A percentile compares a stretch with the other conserved stretches of the same genome.
These are phyloP conservation scores for Cepaea nemoralis DNA, from an alignment of 1,140 invertebrate genomes.

Conservation along the genomic window DNA sequence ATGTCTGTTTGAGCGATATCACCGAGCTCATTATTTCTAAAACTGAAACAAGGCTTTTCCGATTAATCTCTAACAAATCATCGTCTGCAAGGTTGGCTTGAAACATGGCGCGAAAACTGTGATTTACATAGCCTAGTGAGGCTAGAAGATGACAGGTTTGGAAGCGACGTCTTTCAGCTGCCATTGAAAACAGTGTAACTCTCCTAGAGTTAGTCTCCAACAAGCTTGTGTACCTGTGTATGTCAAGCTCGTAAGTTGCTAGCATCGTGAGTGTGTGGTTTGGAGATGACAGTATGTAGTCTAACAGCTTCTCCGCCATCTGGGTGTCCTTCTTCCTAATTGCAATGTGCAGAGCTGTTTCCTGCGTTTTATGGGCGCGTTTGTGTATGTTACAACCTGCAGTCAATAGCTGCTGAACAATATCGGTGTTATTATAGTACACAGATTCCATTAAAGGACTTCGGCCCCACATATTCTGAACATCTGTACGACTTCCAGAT, in stretches of 20 bases:
- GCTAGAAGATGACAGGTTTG: conserved; percentile 66
- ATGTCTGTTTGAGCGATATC: conserved; percentile 58
- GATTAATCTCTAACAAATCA: conserved; percentile 50
- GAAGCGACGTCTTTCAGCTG: conserved; percentile 65
- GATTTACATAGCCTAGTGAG: conserved; percentile 61
- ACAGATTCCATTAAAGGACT: conserved; percentile 70
- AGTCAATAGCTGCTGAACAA: conserved; percentile 58
- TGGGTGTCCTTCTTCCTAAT: conserved; percentile 73
- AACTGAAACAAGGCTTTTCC: conserved; percentile 53
- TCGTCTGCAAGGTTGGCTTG: conserved; percentile 52
- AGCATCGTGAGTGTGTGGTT: conserved; percentile 64
- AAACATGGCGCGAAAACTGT: conserved; percentile 54
- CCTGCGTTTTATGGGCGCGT: conserved; percentile 65
- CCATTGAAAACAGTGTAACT: conserved; percentile 65
- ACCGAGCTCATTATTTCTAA: conserved; percentile 57
- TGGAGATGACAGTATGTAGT: conserved; percentile 60
- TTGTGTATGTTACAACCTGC: conserved; percentile 66
- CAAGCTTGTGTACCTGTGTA: conserved; percentile 64
- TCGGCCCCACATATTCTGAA: conserved; percentile 69
- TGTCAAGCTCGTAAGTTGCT: conserved; percentile 64
- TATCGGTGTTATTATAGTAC: conserved; percentile 69
- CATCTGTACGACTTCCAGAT: conserved; percentile 63
- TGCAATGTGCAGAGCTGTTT: conserved; percentile 73
- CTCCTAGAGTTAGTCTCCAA: conserved; percentile 62
- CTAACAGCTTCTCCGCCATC: conserved; percentile 72